Conservation (phyloP, 64 coral and sea anemone species). For the Stichodactyla mertensii region DNA sequence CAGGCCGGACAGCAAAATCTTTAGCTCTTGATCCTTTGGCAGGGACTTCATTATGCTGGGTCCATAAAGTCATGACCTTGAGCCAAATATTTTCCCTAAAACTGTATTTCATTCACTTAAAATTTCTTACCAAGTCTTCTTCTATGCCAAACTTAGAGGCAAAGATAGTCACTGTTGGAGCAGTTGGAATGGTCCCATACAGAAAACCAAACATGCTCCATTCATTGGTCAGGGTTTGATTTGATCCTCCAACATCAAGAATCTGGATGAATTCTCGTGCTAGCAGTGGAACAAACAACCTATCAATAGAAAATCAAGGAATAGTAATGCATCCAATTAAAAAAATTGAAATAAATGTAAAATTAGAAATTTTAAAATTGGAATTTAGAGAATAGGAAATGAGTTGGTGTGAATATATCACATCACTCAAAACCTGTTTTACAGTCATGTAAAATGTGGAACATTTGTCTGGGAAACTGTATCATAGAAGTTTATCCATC, state of each 20-base stretch:
- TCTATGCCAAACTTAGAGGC: slow-evolving; percentile 66
- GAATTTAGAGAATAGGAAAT: no score
- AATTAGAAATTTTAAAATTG: no score
- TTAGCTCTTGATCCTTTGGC: no score
- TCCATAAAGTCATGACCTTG: no score
- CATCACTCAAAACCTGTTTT: not conserved
- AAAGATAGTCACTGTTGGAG: slow-evolving; percentile 80
- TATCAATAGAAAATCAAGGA: not conserved
- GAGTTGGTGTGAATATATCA: not conserved
- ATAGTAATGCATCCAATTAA: not conserved
- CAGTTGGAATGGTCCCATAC: slow-evolving; percentile 85
- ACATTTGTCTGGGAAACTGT: no score
- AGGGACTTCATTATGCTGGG: no score
- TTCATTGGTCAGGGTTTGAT: slow-evolving; percentile 26
- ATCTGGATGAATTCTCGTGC: slow-evolving; percentile 53
- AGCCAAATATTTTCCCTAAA: no score
- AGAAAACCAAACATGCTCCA: slow-evolving; percentile 94
- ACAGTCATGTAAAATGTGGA: not conserved
- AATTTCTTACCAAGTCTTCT: slow-evolving; percentile 54
- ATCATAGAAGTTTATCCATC: no score
- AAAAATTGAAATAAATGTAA: no score
- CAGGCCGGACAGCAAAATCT: no score
- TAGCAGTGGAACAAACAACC: slow-evolving; percentile 69
- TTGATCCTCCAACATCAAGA: slow-evolving; percentile 58
- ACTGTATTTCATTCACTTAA: no score